A percentile compares a stretch with the other conserved stretches of the same genome.
Evolutionary conservation across 2,888 invertebrate genomes (phyloP).

Genomic region (Vesta saturnalis): DNA sequence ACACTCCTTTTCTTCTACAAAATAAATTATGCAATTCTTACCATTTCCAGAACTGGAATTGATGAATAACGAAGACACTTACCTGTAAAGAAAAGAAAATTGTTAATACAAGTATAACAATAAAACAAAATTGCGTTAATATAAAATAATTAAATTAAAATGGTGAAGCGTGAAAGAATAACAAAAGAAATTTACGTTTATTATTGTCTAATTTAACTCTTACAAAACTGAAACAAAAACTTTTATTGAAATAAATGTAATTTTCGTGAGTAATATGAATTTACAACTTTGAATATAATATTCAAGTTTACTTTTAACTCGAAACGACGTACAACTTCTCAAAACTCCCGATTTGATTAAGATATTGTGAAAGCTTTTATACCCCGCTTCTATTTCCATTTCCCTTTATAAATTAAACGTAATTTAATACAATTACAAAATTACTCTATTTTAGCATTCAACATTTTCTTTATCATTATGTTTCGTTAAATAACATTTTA

Average conservation of each 20-base stretch:
- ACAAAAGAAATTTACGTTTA: not conserved
- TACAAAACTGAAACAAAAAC: constrained; percentile 54
- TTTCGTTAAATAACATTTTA: constrained; percentile 1
- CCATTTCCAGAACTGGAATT: too few species aligned
- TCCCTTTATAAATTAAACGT: constrained; percentile 36
- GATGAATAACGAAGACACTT: too few species aligned
- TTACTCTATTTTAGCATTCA: constrained; percentile 23
- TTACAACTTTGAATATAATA: constrained; percentile 49
- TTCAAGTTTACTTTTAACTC: constrained; percentile 46
- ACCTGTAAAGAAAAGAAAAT: too few species aligned
- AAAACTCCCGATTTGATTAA: constrained; percentile 43
- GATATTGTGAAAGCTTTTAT: constrained; percentile 45
- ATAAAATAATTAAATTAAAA: too few species aligned
- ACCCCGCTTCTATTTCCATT: constrained; percentile 36
- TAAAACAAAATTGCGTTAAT: too few species aligned
- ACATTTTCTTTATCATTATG: constrained; percentile 11
- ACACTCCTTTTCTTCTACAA: too few species aligned
- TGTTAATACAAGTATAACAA: too few species aligned
- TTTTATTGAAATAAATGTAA: constrained; percentile 56
- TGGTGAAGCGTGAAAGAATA: too few species aligned
- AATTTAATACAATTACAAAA: constrained; percentile 36
- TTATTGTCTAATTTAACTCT: constrained; percentile 59
- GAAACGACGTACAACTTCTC: constrained; percentile 40
- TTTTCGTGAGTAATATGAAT: constrained; percentile 53
- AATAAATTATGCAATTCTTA: too few species aligned